Evolutionary conservation across 1,140 invertebrate species (phyloP), one percentile per base, ranked within the genome.

Genomic region (Bombyx mandarina): DNA sequence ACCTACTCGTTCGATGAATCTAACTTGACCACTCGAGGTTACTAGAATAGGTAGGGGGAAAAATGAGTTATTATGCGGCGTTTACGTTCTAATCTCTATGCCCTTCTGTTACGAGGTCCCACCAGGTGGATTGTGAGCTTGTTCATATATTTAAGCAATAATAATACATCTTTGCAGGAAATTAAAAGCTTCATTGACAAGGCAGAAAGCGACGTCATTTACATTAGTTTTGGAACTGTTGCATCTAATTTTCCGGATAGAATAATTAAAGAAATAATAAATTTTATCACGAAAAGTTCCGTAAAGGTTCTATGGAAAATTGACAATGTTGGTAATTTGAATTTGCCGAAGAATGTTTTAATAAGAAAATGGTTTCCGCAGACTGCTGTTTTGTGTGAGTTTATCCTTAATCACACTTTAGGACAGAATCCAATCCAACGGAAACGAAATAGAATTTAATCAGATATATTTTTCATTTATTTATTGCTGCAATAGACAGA

Each of bases 171-270:
- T 57, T 83, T 76, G 10, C 68, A 90, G 88, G 86, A 92, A 58
- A 71, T 92, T 43, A 79, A 91, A 68, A 66, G 83, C n/a, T 91
- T 90, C 66, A 67, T 93, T 43, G 84, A 89, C 12, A 76, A 82
- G 43, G 86, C 90, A 9, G 74, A 85, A 26, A 63, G 91, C 45
- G 92, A 91, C 0, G 90, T 89, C 3, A 89, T 93, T 52, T 91
- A 89, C 64, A 89, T 93, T 59, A 90, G 89, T 62, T 83, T 93
- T 54, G 92, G 92, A 0, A 89, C 90, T 0, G 88, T 89, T 67
- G 61, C 26, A 35, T 35, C 26, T 35, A 35, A 35, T 35, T 35
- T 35, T 35, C 26, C 26, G 2, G 2, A 35, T 35, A 5, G 26
- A 35, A 35, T 35, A 35, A 35, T 35, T 35, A 35, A 35, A 5